phyloP scores from a whole-genome alignment of 1,140 invertebrate species.

The Dermatophagoides farinae region DNA sequence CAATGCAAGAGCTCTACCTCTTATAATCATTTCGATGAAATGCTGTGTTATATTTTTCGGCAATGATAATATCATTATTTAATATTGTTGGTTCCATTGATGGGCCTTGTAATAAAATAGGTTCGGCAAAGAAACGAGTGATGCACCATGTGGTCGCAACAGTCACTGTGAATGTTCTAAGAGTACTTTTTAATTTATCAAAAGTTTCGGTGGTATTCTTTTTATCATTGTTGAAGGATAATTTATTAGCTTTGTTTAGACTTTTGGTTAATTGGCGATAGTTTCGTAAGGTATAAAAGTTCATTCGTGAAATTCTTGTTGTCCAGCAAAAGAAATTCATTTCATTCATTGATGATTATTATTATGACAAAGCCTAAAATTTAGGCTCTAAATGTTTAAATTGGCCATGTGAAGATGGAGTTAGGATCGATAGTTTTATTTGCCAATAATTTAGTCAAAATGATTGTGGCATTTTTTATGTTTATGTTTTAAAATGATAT shows the following conservation, averaged over 20 bases:
- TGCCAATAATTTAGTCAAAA: too few relatives aligned
- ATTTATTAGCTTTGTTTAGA: background rate
- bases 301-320: too few relatives aligned
- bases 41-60: slow-evolving; percentile 38
- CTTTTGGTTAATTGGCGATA: too few relatives aligned
- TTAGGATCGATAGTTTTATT: too few relatives aligned
- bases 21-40: slow-evolving; percentile 13
- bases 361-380: too few relatives aligned
- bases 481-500: too few relatives aligned
- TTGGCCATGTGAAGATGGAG: too few relatives aligned
- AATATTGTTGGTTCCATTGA: slow-evolving; percentile 55
- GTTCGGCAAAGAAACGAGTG: slow-evolving; percentile 8
- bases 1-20: background rate
- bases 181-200: background rate
- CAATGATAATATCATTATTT: slow-evolving; percentile 53
- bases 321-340: too few relatives aligned
- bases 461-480: too few relatives aligned
- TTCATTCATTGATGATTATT: too few relatives aligned
- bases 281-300: too few relatives aligned
- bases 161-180: background rate
- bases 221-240: background rate
- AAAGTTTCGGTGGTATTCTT: background rate
- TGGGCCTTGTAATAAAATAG: slow-evolving; percentile 34
- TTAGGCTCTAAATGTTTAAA: too few relatives aligned
- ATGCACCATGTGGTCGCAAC: background rate